Conservation (phyloP, 92 coral and sea anemone species). For the Desmophyllum pertusum region DNA sequence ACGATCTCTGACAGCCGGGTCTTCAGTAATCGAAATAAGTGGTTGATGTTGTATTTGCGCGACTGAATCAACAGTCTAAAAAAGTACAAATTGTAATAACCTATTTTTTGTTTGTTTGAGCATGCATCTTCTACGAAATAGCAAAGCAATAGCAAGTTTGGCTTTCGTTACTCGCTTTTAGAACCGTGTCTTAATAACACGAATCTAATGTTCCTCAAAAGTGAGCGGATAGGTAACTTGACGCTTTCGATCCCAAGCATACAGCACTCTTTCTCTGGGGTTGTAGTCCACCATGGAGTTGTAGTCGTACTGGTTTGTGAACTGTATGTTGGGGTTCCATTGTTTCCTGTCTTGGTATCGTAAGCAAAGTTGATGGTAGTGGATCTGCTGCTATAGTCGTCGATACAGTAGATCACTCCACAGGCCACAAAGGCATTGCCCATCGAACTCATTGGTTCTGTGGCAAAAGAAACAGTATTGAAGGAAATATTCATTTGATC, state of each 20-base stretch:
- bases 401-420: slow-evolving; percentile 39
- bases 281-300: slow-evolving; percentile 56
- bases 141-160: no score
- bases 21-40: no score
- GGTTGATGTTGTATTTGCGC: background rate
- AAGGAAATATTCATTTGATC: background rate
- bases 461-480: background rate
- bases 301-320: slow-evolving; percentile 34
- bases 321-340: slow-evolving; percentile 33
- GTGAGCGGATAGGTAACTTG: slow-evolving; percentile 29
- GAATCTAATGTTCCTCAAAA: slow-evolving; percentile 5
- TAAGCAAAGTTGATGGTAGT: slow-evolving; percentile 61
- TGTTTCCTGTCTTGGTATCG: slow-evolving; percentile 11
- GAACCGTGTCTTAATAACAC: background rate
- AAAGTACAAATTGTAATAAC: background rate
- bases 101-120: background rate
- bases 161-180: no score
- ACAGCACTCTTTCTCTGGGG: slow-evolving; percentile 50
- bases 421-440: slow-evolving; percentile 43
- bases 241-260: slow-evolving; percentile 20
- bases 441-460: slow-evolving; percentile 8
- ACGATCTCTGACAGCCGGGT: no score
- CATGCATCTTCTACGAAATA: background rate
- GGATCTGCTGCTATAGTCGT: background rate
- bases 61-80: background rate